Evolutionary conservation across 2,797 vertebrate genomes (phyloP).

Genomic region (Varecia variegata): DNA sequence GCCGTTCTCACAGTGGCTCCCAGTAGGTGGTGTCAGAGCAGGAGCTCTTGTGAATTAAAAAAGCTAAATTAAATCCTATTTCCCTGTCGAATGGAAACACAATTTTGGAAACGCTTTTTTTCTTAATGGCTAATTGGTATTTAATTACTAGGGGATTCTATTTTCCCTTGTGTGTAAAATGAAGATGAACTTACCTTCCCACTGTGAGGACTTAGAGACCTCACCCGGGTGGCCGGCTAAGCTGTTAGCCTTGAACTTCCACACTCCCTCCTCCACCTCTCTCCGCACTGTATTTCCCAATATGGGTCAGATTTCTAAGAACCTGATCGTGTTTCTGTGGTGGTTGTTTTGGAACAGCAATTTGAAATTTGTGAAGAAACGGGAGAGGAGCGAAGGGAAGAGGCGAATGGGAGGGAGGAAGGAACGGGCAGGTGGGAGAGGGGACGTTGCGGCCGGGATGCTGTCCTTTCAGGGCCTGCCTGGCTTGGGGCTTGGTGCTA

Average conservation of each 20-base stretch:
- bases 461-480: rapidly evolving
- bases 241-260: neutral
- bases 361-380: neutral
- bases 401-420: neutral
- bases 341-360: neutral
- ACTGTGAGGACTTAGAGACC: neutral
- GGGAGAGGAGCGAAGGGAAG: neutral
- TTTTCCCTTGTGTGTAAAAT: neutral
- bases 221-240: neutral
- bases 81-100: neutral
- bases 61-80: neutral
- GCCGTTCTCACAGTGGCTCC: rapidly evolving
- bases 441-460: neutral
- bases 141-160: constrained; percentile 10
- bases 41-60: neutral
- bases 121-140: constrained; percentile 8
- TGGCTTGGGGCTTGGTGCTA: rapidly evolving
- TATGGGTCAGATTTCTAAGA: neutral
- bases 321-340: rapidly evolving
- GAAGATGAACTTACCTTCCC: neutral
- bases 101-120: neutral
- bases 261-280: neutral
- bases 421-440: rapidly evolving
- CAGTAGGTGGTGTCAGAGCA: neutral
- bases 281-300: neutral